Evolutionary conservation across 1,140 invertebrate genomes (phyloP), one percentile per base, ranked within the genome.

Genomic region (Telenomus remus): DNA sequence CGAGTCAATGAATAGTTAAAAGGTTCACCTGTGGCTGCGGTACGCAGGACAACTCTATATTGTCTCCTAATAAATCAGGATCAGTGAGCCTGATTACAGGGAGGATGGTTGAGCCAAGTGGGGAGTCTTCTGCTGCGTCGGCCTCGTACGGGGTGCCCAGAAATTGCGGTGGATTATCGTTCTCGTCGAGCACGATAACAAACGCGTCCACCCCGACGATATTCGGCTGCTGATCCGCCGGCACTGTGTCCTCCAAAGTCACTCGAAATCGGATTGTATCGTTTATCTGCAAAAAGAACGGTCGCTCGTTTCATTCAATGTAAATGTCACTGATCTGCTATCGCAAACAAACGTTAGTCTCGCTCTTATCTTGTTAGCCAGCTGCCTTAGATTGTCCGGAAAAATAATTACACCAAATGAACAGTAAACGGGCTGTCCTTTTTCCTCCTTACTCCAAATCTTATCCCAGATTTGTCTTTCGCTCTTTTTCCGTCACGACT

Each of bases 161-260:
- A 57, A 96, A 96, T 59, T 91, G 89, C 4, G 95, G 95, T 19
- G 94, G 89, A 87, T 96, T 96, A 80, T 97, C 96, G 83, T 97
- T 97, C 78, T 95, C 93, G 82, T 97, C 96, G 4, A 94, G 84
- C 35, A 97, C 92, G 15, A 96, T 95, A 43, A 96, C 92, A 46
- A 92, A 93, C 13, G 95, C 92, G 5, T 94, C 92, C 14, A 95
- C 92, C 65, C 91, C 89, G 4, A 95, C 92, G 59, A 95, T 86
- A 86, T 95, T 96, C 74, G 94, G 93, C 57, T 91, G 89, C 10
- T 91, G 90, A 4, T 90, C 91, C 2, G 90, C 89, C 4, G 89
- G 90, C 5, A 95, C 94, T 73, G 93, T 91, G 81, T 95, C 95
- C 85, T 95, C 92, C 48, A 95, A 88, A 6, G 92, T 94, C 13